Percentiles rank a stretch among this genome's conserved stretches.
Evolutionary conservation across 2,113 vertebrate genomes (phyloP).

Genomic region (Coregonus clupeaformis): DNA sequence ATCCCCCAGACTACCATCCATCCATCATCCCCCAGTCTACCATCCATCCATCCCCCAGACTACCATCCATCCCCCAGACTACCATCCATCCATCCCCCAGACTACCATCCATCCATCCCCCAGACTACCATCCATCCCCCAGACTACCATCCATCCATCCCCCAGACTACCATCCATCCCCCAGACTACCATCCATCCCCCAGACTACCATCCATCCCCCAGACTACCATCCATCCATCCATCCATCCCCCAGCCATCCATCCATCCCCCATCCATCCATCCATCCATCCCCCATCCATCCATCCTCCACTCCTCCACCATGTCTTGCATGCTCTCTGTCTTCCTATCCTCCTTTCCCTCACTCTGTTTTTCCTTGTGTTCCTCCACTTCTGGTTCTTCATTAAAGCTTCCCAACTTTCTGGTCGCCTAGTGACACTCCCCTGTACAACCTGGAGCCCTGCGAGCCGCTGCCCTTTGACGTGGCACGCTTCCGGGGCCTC

Average conservation of each 20-base stretch:
- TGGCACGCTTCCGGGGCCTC: constrained; percentile 91
- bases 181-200: not conserved
- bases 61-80: no score
- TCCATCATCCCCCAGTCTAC: no score
- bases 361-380: constrained; percentile 75
- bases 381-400: constrained; percentile 81
- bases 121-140: no score
- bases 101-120: no score
- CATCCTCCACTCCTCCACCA: not conserved
- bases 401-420: constrained; percentile 99
- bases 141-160: no score
- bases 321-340: not conserved
- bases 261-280: no score
- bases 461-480: constrained; percentile 94
- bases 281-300: not conserved
- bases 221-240: no score
- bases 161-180: no score
- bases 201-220: not conserved
- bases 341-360: constrained; percentile 61
- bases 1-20: no score
- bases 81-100: no score
- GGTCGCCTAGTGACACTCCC: constrained; percentile 99
- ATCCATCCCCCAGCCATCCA: no score
- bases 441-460: constrained; percentile 98
- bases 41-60: no score